Evolutionary conservation across 53 echinoderm and acorn worm genomes (phyloP).

Genomic region (Hippasteria phrygiana): DNA sequence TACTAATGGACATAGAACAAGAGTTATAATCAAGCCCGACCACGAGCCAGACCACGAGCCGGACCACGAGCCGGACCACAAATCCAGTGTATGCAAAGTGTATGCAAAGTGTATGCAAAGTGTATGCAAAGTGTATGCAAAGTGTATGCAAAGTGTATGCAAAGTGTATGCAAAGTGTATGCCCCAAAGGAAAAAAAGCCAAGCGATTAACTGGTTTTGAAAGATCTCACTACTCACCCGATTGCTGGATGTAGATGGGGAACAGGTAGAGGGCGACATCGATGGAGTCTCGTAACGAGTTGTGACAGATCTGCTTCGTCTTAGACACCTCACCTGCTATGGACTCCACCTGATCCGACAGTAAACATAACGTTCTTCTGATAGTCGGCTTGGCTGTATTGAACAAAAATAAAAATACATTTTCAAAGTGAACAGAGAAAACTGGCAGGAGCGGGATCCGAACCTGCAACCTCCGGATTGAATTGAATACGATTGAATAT

Average conservation of each 20-base stretch:
- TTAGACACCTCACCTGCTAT: conserved; percentile 97
- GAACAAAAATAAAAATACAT: neutral
- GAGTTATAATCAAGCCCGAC: no score
- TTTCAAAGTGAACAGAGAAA: neutral
- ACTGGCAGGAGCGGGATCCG: no score
- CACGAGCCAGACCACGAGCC: no score
- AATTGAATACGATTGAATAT: no score
- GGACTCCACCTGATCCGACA: conserved; percentile 96
- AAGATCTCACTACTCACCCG: conserved; percentile 70
- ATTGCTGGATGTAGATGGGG: conserved; percentile 94
- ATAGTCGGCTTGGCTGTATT: conserved; percentile 91
- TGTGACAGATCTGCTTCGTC: conserved; percentile 95
- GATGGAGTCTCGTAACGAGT: conserved; percentile 89
- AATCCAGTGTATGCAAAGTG: no score
- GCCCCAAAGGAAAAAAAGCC: no score
- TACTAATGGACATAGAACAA: neutral
- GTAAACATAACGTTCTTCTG: conserved; percentile 80
- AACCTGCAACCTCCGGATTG: no score
- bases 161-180: no score
- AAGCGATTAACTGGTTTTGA: no score
- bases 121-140: neutral
- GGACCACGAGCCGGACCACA: neutral
- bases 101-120: neutral
- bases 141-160: neutral
- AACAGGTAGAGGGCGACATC: conserved; percentile 88